Evolutionary conservation across 1,140 invertebrate genomes (phyloP).

Genomic region (Eufriesea mexicana): DNA sequence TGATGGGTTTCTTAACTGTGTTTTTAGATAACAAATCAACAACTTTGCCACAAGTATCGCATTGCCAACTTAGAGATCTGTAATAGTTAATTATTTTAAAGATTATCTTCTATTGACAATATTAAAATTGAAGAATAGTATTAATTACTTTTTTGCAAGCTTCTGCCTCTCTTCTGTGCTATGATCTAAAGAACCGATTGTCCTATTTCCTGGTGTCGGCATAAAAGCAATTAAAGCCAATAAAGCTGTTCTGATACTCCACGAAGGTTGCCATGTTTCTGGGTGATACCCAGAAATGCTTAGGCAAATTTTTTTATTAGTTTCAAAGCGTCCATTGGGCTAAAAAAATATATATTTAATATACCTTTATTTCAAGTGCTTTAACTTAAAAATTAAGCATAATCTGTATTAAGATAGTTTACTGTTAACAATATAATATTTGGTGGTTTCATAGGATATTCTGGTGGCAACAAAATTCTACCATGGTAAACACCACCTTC

Average conservation of each 20-base stretch:
- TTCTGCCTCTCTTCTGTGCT: slow-evolving; percentile 90
- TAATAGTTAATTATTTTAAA: slow-evolving; percentile 25
- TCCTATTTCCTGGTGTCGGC: slow-evolving; percentile 93
- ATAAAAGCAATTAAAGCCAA: slow-evolving; percentile 97
- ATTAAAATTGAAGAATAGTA: background rate
- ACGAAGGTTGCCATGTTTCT: slow-evolving; percentile 98
- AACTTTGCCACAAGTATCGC: slow-evolving; percentile 78
- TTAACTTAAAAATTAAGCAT: background rate
- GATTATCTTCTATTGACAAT: background rate
- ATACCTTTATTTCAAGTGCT: background rate
- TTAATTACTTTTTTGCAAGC: slow-evolving; percentile 89
- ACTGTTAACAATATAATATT: slow-evolving; percentile 97
- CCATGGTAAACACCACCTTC: slow-evolving; percentile 96
- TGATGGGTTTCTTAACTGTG: slow-evolving; percentile 75
- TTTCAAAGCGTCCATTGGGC: slow-evolving; percentile 97
- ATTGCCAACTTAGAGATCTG: slow-evolving; percentile 80
- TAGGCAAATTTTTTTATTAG: slow-evolving; percentile 97
- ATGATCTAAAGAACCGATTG: slow-evolving; percentile 95
- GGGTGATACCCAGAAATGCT: slow-evolving; percentile 99
- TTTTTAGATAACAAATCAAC: slow-evolving; percentile 77
- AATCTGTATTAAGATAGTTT: slow-evolving; percentile 68
- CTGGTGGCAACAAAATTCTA: slow-evolving; percentile 93
- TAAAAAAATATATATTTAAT: slow-evolving; percentile 73
- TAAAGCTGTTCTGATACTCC: slow-evolving; percentile 97
- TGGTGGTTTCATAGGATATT: slow-evolving; percentile 99